Evolutionary conservation across 2,113 vertebrate genomes (phyloP).

Genomic region (Dromas ardeola): DNA sequence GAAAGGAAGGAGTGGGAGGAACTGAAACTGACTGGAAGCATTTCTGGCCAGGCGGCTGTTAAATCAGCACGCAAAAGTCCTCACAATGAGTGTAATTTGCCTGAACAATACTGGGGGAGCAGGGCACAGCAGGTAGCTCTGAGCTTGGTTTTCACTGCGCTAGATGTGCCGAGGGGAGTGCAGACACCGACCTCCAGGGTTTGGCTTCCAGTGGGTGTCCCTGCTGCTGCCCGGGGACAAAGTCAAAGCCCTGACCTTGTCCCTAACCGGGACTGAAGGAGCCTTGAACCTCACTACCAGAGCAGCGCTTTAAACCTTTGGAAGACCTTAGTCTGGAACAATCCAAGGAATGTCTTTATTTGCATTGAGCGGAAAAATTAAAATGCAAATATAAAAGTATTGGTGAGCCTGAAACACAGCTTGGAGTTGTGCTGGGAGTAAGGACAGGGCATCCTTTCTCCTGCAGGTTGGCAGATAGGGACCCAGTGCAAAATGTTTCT

Average conservation of each 20-base stretch:
- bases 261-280: background rate
- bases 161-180: background rate
- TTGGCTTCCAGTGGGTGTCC: background rate
- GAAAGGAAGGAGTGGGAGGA: background rate
- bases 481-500: background rate
- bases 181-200: background rate
- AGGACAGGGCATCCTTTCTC: background rate
- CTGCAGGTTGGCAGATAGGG: background rate
- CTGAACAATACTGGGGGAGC: background rate
- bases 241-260: background rate
- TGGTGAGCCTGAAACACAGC: background rate
- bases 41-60: background rate
- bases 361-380: background rate
- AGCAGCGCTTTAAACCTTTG: background rate
- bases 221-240: background rate
- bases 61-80: background rate
- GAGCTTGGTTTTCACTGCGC: background rate
- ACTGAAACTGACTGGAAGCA: background rate
- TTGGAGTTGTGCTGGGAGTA: background rate
- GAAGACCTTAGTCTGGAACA: background rate
- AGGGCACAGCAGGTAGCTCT: background rate
- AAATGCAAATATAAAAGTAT: background rate
- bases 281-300: background rate
- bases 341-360: background rate
- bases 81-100: background rate